Conservation (phyloP, 2,797 vertebrate species). For the Pampus argenteus region DNA sequence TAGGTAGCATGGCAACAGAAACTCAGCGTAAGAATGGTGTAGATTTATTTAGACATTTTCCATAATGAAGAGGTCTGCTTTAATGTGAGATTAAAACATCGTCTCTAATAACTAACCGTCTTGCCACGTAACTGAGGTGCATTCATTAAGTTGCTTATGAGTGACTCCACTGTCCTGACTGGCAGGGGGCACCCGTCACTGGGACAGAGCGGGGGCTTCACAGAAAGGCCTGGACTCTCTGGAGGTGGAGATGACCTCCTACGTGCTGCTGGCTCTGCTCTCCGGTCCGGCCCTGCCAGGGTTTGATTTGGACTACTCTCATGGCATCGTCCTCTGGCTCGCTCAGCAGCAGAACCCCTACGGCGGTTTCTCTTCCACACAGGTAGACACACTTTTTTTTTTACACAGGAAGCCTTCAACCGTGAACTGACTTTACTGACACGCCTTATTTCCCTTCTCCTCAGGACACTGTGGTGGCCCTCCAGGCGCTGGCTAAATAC, state of each 20-base stretch:
- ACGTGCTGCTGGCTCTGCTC: constrained; percentile 86
- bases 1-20: too few species aligned
- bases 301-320: constrained; percentile 79
- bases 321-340: constrained; percentile 85
- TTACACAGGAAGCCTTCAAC: too few species aligned
- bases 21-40: too few species aligned
- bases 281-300: constrained; percentile 70
- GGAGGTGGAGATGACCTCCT: constrained; percentile 90
- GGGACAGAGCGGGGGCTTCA: constrained; percentile 60
- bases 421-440: not conserved
- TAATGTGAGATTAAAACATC: not conserved
- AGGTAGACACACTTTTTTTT: constrained; percentile 78
- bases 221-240: constrained; percentile 73
- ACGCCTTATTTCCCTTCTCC: not conserved
- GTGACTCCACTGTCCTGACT: not conserved
- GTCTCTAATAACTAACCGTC: too few species aligned
- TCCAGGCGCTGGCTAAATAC: constrained; percentile 90
- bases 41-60: too few species aligned
- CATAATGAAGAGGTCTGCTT: too few species aligned
- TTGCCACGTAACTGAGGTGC: too few species aligned
- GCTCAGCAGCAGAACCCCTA: constrained; percentile 85
- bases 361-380: constrained; percentile 91
- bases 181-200: constrained; percentile 75
- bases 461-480: constrained; percentile 91
- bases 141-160: not conserved